Evolutionary conservation across 2,888 invertebrate genomes (phyloP).

Genomic region (Drosophila atroscutellata): DNA sequence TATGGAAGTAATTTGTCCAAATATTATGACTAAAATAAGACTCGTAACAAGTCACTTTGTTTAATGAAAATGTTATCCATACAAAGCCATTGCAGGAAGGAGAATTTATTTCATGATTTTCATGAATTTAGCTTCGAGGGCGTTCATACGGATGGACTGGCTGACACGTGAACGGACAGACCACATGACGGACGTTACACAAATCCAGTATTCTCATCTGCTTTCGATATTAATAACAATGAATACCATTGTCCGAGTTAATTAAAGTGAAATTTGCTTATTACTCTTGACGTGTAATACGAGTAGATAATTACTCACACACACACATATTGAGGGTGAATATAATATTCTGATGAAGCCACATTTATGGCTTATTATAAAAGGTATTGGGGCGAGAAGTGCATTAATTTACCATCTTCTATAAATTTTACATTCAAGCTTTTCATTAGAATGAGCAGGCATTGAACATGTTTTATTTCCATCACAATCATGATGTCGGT

Average conservation of each 20-base stretch:
- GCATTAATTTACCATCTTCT: background rate
- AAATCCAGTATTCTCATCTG: background rate
- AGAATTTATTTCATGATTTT: background rate
- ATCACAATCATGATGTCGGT: background rate
- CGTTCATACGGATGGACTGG: background rate
- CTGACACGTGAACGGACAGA: background rate
- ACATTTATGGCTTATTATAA: background rate
- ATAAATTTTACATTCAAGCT: background rate
- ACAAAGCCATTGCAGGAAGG: background rate
- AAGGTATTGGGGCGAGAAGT: background rate
- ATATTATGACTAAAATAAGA: background rate
- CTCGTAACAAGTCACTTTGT: background rate
- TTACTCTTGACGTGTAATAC: background rate
- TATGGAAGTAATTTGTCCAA: background rate
- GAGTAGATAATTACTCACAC: background rate
- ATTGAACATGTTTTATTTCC: background rate
- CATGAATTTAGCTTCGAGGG: background rate
- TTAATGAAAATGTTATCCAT: background rate
- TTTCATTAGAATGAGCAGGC: background rate
- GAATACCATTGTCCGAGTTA: background rate
- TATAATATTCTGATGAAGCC: background rate
- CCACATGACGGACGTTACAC: background rate
- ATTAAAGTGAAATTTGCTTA: background rate
- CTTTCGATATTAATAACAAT: background rate
- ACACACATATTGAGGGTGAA: background rate